Percentiles rank a stretch among this genome's conserved stretches.
Evolutionary conservation across 2,113 vertebrate genomes (phyloP).

Genomic region (Athene cunicularia): DNA sequence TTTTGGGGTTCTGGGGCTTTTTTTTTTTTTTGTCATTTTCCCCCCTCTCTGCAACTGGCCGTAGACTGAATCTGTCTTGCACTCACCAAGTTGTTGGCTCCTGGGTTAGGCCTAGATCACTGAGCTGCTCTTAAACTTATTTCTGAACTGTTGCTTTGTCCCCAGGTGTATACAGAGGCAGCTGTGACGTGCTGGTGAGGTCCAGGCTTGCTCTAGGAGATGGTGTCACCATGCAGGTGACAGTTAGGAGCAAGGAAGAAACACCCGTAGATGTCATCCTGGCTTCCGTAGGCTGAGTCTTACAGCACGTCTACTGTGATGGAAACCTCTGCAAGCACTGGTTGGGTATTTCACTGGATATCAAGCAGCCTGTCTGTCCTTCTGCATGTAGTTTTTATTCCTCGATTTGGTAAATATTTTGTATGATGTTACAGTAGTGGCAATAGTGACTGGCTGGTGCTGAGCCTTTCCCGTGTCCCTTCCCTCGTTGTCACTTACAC

Average conservation of each 20-base stretch:
- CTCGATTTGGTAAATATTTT: slow-evolving; percentile 8
- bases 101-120: not conserved
- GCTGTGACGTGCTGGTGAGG: slow-evolving; percentile 87
- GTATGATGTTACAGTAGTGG: slow-evolving; percentile 6
- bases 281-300: slow-evolving; percentile 88
- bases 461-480: not conserved
- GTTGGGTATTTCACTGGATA: not conserved
- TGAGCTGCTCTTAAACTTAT: accelerated
- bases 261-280: slow-evolving; percentile 89
- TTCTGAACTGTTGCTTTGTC: not conserved
- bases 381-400: slow-evolving; percentile 35
- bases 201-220: slow-evolving; percentile 91
- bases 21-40: not conserved
- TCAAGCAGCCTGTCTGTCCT: slow-evolving; percentile 14
- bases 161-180: slow-evolving; percentile 90
- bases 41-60: not conserved
- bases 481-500: not conserved
- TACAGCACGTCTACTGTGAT: not conserved
- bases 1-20: not conserved
- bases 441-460: slow-evolving; percentile 25
- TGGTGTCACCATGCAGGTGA: slow-evolving; percentile 98
- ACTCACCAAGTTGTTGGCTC: not conserved
- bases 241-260: slow-evolving; percentile 89
- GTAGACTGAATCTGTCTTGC: accelerated
- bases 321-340: not conserved